A percentile compares a stretch with the other conserved stretches of the same genome.
Conservation (phyloP, 2,797 vertebrate species). For the Danionella dracula region DNA sequence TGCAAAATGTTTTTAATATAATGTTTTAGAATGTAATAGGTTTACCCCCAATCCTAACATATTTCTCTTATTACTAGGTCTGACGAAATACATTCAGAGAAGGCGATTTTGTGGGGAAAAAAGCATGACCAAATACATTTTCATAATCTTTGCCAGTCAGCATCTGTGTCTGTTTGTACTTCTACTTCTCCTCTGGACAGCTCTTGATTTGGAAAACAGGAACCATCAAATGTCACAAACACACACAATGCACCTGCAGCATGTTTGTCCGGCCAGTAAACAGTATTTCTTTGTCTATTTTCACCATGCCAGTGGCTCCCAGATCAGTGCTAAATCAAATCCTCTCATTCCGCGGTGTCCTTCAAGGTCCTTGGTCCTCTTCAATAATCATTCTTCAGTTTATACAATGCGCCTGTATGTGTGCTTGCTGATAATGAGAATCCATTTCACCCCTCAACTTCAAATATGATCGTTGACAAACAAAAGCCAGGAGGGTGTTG, state of each 20-base stretch:
- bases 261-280: background rate
- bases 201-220: background rate
- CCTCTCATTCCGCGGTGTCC: background rate
- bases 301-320: background rate
- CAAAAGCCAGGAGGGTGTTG: slow-evolving; percentile 80
- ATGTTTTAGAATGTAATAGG: too few relatives aligned
- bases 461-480: slow-evolving; percentile 85
- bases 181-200: background rate
- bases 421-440: slow-evolving; percentile 29
- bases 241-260: background rate
- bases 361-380: slow-evolving; percentile 14
- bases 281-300: slow-evolving; percentile 4
- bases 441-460: slow-evolving; percentile 53
- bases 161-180: too few relatives aligned
- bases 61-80: too few relatives aligned
- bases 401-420: background rate
- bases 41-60: too few relatives aligned
- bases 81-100: too few relatives aligned
- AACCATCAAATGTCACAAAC: background rate
- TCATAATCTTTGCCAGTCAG: too few relatives aligned
- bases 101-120: too few relatives aligned
- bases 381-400: background rate
- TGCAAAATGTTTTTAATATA: too few relatives aligned
- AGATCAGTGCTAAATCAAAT: slow-evolving; percentile 21
- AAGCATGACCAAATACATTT: too few relatives aligned